Conservation (phyloP, 2,888 invertebrate species). For the Hanleya hanleyi region DNA sequence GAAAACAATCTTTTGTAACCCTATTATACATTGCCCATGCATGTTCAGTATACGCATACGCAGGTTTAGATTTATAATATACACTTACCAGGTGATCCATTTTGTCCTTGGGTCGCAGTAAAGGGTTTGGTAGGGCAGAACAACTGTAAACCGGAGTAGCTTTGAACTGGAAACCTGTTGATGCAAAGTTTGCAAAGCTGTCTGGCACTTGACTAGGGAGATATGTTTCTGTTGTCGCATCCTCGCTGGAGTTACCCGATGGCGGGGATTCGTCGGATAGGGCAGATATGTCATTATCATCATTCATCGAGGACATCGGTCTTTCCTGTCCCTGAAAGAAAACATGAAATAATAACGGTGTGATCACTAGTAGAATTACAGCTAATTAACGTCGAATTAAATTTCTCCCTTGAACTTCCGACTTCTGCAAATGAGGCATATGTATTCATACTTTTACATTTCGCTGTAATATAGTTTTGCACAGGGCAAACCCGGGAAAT, state of each 20-base stretch:
- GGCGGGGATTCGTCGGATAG: slow-evolving; percentile 5
- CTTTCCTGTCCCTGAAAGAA: neutral
- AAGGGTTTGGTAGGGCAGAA: slow-evolving; percentile 49
- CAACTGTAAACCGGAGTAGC: slow-evolving; percentile 49
- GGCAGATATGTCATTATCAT: neutral
- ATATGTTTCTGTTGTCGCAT: neutral
- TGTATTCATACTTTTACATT: too few relatives aligned
- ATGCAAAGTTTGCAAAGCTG: slow-evolving; percentile 56
- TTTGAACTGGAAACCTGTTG: slow-evolving; percentile 51
- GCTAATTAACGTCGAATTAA: too few relatives aligned
- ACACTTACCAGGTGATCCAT: slow-evolving; percentile 53
- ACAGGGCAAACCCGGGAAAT: too few relatives aligned
- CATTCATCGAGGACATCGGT: neutral
- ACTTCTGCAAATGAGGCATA: too few relatives aligned
- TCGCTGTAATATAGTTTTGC: too few relatives aligned
- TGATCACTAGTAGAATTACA: too few relatives aligned
- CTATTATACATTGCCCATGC: too few relatives aligned
- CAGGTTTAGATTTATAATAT: too few relatives aligned
- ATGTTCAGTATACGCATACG: too few relatives aligned
- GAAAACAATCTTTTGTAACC: too few relatives aligned
- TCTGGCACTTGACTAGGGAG: slow-evolving; percentile 29
- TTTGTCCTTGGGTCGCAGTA: slow-evolving; percentile 53
- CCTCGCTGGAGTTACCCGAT: neutral
- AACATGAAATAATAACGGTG: too few relatives aligned
- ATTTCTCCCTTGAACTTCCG: too few relatives aligned